These are phyloP conservation scores for Drosophila ochracea DNA, from an alignment of 2,888 invertebrate genomes.

Conservation along the genomic window DNA sequence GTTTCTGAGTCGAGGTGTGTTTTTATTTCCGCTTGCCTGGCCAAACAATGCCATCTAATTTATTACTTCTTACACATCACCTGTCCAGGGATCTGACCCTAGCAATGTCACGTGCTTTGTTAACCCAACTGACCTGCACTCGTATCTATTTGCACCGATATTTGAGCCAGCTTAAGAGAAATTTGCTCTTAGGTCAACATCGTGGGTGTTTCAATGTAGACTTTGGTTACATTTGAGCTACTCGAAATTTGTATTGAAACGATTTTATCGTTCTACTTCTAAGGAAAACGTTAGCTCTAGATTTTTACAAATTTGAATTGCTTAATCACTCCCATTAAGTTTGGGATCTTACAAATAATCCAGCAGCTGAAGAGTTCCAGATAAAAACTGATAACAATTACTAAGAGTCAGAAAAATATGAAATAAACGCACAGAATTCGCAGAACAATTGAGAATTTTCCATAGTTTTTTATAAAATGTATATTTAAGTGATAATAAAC, in stretches of 20 bases:
- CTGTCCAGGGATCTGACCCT: conserved; percentile 51
- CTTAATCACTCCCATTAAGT: conserved; percentile 17
- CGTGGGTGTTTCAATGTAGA: conserved; percentile 45
- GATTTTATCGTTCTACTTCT: conserved; percentile 28
- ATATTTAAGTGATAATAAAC: neutral
- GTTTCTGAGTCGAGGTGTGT: conserved; percentile 36
- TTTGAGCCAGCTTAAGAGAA: conserved; percentile 31
- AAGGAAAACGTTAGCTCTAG: conserved; percentile 23
- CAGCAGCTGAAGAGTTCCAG: conserved; percentile 12
- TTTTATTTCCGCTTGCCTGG: conserved; percentile 19
- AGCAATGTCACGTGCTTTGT: conserved; percentile 67
- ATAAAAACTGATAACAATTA: neutral
- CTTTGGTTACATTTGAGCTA: neutral
- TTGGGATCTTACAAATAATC: neutral
- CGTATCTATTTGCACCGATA: conserved; percentile 30
- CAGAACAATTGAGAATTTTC: neutral
- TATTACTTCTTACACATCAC: conserved; percentile 56
- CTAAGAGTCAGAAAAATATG: neutral
- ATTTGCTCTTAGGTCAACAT: conserved; percentile 19
- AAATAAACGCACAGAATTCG: neutral
- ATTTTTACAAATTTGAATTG: conserved; percentile 41
- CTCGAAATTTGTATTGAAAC: conserved; percentile 29
- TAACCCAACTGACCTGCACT: conserved; percentile 54
- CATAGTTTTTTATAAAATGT: neutral
- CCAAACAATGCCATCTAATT: conserved; percentile 59